Evolutionary conservation across 2,888 invertebrate species (phyloP), one percentile per base, ranked within the genome.

Genomic region (Meiosimyza decipiens): DNA sequence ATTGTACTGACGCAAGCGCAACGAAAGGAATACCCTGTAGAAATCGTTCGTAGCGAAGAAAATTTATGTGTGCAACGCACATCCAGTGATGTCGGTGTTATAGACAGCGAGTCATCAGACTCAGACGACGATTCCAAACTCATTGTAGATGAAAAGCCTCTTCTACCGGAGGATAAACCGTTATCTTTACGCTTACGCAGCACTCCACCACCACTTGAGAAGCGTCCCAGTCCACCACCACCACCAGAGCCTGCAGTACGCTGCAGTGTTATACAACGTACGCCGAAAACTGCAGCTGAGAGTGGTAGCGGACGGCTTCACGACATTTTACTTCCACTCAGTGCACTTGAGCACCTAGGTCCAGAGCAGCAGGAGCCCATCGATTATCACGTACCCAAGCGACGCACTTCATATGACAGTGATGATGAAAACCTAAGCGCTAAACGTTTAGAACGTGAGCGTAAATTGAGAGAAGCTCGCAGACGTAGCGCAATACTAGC

Each of bases 321-420:
- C 54, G 90, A 90, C 71, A 88, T 90, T 16, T 88, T 87, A 71
- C 84, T 90, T 78, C 90, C 90, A 63, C 80, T 88, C 62, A 88
- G 89, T 54, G 88, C 89, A 7, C 76, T 84, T 47, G 84, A 85
- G 52, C 83, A 87, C 72, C 74, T 85, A 59, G 92, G 92, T 80
- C 93, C 93, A 0, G 93, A 92, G 84, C 93, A 94, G 87, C 95
- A 95, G 75, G 95, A 95, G 80, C 95, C 95, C 0, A 95, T 95
- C 75, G 95, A 95, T 84, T 95, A 95, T 84, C 95, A 92, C 82
- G 94, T 95, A 77, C 95, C 95, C 33, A 95, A 94, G 85, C 91
- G 94, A 81, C 90, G 91, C 74, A 92, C 92, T 9, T 70, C 70
- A 16, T 79, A 81, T 71, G 86, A 85, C 60, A 81, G 81, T 70